A percentile compares a stretch with the other conserved stretches of the same genome.
Conservation (phyloP, 2,888 invertebrate genomes). For the Hetaerina titia region DNA sequence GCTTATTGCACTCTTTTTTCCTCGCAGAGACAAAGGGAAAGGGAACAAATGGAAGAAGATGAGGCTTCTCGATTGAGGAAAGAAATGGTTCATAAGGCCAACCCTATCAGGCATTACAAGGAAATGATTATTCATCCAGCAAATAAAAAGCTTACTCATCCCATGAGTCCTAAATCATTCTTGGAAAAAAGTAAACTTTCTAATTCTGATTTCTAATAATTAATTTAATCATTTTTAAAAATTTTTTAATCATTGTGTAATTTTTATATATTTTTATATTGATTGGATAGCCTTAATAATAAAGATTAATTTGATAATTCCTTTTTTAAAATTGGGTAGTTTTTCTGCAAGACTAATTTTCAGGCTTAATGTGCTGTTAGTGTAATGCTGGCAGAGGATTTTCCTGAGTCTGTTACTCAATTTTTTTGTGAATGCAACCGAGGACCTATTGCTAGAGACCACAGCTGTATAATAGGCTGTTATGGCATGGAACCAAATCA, state of each 20-base stretch:
- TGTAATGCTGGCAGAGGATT: too few species aligned
- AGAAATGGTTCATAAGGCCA: constrained; percentile 75
- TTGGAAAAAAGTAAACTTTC: not conserved
- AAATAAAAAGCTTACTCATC: not conserved
- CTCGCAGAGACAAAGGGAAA: constrained; percentile 75
- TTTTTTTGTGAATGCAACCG: too few species aligned
- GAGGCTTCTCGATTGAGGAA: constrained; percentile 78
- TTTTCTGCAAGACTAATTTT: too few species aligned
- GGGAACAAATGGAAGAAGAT: constrained; percentile 73
- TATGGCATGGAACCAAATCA: too few species aligned
- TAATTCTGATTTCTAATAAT: not conserved
- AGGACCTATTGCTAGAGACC: too few species aligned
- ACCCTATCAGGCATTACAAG: constrained; percentile 35
- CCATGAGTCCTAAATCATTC: not conserved
- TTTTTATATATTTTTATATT: too few species aligned
- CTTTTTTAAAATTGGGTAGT: too few species aligned
- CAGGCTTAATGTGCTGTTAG: too few species aligned
- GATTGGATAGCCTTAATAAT: too few species aligned
- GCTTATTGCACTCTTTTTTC: constrained; percentile 73
- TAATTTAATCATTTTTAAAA: not conserved
- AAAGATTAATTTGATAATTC: too few species aligned
- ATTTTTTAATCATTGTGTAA: not conserved
- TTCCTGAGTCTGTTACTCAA: too few species aligned
- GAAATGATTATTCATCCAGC: not conserved
- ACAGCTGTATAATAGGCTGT: too few species aligned